These are phyloP conservation scores for Isurus oxyrinchus DNA, from an alignment of 2,113 vertebrate genomes.

Conservation along the genomic window DNA sequence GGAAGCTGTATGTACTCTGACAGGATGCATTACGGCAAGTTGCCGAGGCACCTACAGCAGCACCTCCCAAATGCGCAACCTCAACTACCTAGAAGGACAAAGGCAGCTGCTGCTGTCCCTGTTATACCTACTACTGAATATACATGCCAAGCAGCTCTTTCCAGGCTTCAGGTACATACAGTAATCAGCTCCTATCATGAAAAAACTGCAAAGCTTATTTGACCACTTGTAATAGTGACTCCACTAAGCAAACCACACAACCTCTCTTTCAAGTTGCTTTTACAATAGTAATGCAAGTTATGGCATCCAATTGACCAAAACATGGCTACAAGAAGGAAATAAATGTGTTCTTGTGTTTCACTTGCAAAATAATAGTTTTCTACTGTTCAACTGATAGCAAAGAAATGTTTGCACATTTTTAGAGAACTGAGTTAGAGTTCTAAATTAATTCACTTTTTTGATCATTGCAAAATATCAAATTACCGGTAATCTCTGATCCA, in stretches of 20 bases:
- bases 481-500: background rate
- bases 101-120: background rate
- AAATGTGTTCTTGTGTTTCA: background rate
- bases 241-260: background rate
- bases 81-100: background rate
- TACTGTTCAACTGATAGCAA: background rate
- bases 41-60: background rate
- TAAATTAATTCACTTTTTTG: background rate
- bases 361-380: background rate
- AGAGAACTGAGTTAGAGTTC: background rate
- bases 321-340: background rate
- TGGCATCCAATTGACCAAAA: background rate
- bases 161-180: background rate
- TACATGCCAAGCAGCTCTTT: background rate
- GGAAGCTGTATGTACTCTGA: background rate
- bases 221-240: background rate
- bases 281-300: background rate
- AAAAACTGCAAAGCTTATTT: background rate
- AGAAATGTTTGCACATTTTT: background rate
- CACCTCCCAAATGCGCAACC: background rate
- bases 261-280: background rate
- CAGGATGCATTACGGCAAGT: background rate
- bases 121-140: background rate
- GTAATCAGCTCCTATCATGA: background rate
- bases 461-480: background rate